Percentiles rank a stretch among this genome's conserved stretches.
Evolutionary conservation across 2,888 invertebrate species (phyloP).

Genomic region (Branchipolynoe longqiensis): DNA sequence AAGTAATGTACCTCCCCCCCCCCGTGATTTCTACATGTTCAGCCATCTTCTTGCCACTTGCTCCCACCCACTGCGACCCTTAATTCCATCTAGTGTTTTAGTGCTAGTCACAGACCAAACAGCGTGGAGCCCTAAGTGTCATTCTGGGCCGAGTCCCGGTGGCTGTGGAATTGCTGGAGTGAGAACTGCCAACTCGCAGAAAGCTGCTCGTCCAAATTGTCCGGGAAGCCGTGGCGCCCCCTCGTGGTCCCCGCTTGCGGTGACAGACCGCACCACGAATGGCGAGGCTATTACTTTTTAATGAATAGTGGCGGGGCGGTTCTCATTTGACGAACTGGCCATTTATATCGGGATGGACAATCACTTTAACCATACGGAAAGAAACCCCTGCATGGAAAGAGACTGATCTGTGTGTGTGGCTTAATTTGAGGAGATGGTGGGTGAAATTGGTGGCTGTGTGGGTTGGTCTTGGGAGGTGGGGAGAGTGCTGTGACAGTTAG

Average conservation of each 20-base stretch:
- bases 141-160: background rate
- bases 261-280: background rate
- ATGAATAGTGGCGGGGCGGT: background rate
- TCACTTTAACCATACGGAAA: no score
- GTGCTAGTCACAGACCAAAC: slow-evolving; percentile 24
- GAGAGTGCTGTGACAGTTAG: background rate
- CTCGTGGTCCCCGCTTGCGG: background rate
- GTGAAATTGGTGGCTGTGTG: no score
- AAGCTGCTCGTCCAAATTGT: slow-evolving; percentile 9
- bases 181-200: background rate
- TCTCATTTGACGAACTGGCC: background rate
- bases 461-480: no score
- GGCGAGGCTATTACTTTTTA: background rate
- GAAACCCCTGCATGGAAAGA: no score
- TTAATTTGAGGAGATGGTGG: no score
- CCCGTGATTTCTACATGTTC: no score
- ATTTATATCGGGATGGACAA: background rate
- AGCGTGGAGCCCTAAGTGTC: background rate
- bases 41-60: no score
- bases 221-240: slow-evolving; percentile 1
- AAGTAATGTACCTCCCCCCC: no score
- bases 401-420: no score
- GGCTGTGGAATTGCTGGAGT: slow-evolving; percentile 14
- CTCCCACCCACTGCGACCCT: no score
- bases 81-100: background rate